Percentiles rank a stretch among this genome's conserved stretches.
These are phyloP conservation scores for Thripadectes ignobilis DNA, from an alignment of 2,797 vertebrate species.

Conservation along the genomic window DNA sequence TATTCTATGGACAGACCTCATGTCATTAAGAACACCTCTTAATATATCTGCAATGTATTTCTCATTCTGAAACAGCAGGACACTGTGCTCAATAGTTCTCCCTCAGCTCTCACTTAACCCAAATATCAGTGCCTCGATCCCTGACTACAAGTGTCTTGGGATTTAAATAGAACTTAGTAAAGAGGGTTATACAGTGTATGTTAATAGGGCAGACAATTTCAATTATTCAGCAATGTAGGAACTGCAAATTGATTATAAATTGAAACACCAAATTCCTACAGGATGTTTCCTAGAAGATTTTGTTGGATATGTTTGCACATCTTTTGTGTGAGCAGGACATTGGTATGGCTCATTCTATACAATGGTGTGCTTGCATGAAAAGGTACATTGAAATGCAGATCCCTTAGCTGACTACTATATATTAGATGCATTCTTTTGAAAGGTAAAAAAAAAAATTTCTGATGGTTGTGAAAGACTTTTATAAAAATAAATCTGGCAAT, in stretches of 20 bases:
- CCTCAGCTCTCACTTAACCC: neutral
- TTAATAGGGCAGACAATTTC: constrained; percentile 26
- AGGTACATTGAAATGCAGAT: constrained; percentile 43
- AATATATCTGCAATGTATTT: neutral
- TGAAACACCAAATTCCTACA: neutral
- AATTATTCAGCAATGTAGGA: constrained; percentile 17
- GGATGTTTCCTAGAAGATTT: constrained; percentile 36
- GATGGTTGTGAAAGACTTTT: neutral
- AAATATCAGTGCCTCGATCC: neutral
- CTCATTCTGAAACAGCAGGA: neutral
- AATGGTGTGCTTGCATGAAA: constrained; percentile 5
- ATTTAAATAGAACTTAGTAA: neutral
- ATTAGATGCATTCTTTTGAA: constrained; percentile 32
- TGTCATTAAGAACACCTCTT: neutral
- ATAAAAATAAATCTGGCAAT: constrained; percentile 47
- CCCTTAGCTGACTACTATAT: constrained; percentile 9
- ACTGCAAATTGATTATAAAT: constrained; percentile 23
- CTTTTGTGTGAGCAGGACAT: neutral
- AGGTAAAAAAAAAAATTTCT: constrained; percentile 8
- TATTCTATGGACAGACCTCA: neutral
- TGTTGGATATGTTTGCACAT: neutral
- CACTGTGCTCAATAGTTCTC: neutral
- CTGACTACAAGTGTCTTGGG: neutral
- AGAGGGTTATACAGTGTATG: neutral
- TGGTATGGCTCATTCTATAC: neutral